Base-by-base conservation (phyloP, 1,140 invertebrate species). In the Cherax quadricarinatus region DNA sequence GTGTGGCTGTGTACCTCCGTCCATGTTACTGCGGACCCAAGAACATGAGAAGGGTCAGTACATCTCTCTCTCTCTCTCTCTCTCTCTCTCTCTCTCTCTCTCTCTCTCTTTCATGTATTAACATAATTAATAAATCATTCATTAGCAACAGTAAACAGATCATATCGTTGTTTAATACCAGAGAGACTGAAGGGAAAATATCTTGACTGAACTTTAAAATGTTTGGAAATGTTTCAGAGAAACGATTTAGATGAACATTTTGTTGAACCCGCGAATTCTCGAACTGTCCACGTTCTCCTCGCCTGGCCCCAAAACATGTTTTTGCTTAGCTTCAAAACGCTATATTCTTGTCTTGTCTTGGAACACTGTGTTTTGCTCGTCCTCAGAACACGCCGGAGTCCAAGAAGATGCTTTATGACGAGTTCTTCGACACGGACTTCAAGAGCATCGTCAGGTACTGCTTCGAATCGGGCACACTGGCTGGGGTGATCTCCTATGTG, bases 401-500 rank as follows among this genome's bases (percentile, higher is more conserved):
- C 21, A 30, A 66, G 10, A n/a, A 62, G 41, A 81, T 87, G 21
- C 92, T 94, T 0, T 88, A 88, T 62, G 18, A 90, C 30, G 88
- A 93, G 18, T 92, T 92, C 86, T 91, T 88, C 49, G 91, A 60
- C n/a, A 66, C 79, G 9, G 90, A 92, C 60, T 21, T 82, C 21
- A 5, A 80, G 12, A 90, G 84, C 94, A 92, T 93, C 87, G 86
- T 86, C 1, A 96, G 98, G 10, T 96, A 98, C 94, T 96, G 96
- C 75, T 97, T 97, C 93, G 99, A 99, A 96, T 95, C 98, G 81
- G 96, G 97, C 3, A 98, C 98, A 2, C 96, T 99, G 81, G 94
- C 97, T 3, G 98, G 97, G 53, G 98, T 99, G 62, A 94, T 99
- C 0, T 97, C 97, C 94, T 99, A 98, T 94, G 97, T 98, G n/a